These are phyloP conservation scores for Pygoscelis adeliae DNA, from an alignment of 2,113 vertebrate species.

Conservation along the genomic window DNA sequence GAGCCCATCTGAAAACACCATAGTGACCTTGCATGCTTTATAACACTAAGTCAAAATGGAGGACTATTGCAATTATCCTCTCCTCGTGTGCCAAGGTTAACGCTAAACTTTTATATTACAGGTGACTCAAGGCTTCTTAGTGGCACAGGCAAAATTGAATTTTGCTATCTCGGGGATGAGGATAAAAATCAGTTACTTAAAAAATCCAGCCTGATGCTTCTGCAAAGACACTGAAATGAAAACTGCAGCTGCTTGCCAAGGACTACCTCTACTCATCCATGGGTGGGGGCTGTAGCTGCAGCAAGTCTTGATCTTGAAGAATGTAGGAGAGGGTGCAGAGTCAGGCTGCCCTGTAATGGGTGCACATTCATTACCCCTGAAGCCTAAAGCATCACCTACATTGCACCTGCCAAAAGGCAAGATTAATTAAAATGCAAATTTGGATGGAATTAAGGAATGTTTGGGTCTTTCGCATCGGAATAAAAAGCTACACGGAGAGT, in stretches of 20 bases:
- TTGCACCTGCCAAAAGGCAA: neutral
- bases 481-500: neutral
- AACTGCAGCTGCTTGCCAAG: neutral
- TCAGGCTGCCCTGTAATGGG: neutral
- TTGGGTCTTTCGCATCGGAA: neutral
- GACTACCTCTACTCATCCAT: neutral
- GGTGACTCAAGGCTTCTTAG: neutral
- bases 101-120: neutral
- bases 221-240: neutral
- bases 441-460: neutral
- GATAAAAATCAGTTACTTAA: neutral
- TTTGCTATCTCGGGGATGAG: neutral
- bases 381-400: neutral
- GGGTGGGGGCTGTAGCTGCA: neutral
- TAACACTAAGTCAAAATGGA: fast-evolving
- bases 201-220: neutral
- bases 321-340: neutral
- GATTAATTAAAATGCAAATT: neutral
- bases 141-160: neutral
- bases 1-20: neutral
- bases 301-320: neutral
- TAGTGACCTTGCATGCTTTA: neutral
- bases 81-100: neutral
- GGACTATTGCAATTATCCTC: neutral
- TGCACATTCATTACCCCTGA: neutral